A percentile compares a stretch with the other conserved stretches of the same genome.
These are phyloP conservation scores for Otus sunia DNA, from an alignment of 2,113 vertebrate species.

Conservation along the genomic window DNA sequence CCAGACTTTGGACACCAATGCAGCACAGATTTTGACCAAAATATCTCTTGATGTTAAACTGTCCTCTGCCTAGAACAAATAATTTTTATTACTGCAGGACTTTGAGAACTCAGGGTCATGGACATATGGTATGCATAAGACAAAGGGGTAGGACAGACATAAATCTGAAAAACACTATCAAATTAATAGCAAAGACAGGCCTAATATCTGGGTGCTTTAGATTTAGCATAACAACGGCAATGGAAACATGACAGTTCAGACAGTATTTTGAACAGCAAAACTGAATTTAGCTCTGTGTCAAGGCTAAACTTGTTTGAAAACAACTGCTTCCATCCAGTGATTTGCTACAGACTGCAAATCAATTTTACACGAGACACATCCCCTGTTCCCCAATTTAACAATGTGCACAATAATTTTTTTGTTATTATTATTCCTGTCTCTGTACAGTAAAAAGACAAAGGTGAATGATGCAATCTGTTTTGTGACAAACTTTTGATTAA, in stretches of 20 bases:
- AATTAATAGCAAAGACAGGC: background rate
- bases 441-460: background rate
- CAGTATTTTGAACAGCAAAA: background rate
- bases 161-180: background rate
- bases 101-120: background rate
- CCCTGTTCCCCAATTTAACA: background rate
- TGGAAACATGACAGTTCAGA: background rate
- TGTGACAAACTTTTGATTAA: background rate
- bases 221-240: background rate
- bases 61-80: background rate
- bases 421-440: background rate
- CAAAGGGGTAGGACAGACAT: rapidly evolving
- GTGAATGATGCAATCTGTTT: background rate
- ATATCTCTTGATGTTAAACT: background rate
- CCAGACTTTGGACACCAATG: background rate
- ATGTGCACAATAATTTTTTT: background rate
- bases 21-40: background rate
- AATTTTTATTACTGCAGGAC: background rate
- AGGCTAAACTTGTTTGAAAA: background rate
- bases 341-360: background rate
- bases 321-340: background rate
- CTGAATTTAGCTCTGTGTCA: background rate
- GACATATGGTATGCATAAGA: background rate
- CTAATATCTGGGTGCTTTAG: background rate
- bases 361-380: background rate